A percentile compares a stretch with the other conserved stretches of the same genome.
These are phyloP conservation scores for Meriones unguiculatus DNA, from an alignment of 2,113 vertebrate species.

Conservation along the genomic window DNA sequence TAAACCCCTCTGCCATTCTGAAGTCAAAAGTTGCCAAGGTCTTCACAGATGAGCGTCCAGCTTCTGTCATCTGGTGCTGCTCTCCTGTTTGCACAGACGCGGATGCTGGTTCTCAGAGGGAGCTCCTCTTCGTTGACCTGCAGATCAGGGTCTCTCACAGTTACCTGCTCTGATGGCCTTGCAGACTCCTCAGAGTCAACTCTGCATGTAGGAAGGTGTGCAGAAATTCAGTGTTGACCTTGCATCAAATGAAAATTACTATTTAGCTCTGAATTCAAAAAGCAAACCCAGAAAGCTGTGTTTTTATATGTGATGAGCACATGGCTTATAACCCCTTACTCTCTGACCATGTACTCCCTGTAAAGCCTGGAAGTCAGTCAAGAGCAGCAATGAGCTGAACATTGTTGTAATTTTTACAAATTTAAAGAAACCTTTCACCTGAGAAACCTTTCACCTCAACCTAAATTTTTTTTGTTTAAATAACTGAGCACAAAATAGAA, in stretches of 20 bases:
- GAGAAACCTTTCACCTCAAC: background rate
- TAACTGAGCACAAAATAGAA: background rate
- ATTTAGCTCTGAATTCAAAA: background rate
- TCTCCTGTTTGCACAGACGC: background rate
- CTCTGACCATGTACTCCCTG: background rate
- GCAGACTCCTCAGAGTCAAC: background rate
- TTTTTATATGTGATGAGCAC: background rate
- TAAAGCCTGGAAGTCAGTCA: background rate
- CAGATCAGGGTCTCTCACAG: background rate
- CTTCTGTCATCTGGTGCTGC: background rate
- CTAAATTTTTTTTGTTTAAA: background rate
- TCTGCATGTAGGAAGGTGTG: background rate
- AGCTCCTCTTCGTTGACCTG: background rate
- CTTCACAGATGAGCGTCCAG: background rate
- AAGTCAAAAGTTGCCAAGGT: background rate
- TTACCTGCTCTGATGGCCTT: background rate
- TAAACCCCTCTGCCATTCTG: background rate
- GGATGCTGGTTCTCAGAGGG: background rate
- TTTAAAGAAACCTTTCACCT: background rate
- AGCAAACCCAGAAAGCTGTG: background rate
- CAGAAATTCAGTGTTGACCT: constrained; percentile 5
- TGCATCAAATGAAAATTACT: background rate
- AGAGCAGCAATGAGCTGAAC: background rate
- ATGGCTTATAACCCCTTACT: background rate
- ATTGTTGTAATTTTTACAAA: no score